These are phyloP conservation scores for Pachydiplax longipennis DNA, from an alignment of 2,888 invertebrate genomes.

Conservation along the genomic window DNA sequence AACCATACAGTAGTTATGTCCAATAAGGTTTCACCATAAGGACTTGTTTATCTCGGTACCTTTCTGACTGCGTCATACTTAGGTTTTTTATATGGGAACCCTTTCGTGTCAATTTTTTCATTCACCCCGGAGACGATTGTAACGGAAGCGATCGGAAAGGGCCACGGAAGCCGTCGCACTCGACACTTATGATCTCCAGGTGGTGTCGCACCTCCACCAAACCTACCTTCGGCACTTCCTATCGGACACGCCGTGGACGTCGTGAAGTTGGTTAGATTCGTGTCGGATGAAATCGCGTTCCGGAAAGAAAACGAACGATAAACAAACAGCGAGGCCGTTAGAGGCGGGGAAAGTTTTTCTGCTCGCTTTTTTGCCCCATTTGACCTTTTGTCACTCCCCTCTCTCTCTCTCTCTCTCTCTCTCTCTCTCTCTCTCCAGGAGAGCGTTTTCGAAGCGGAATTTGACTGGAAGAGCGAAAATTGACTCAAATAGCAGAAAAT, in stretches of 20 bases:
- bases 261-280: neutral
- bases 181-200: too few species aligned
- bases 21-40: too few species aligned
- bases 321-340: neutral
- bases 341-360: neutral
- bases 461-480: neutral
- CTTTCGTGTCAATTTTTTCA: too few species aligned
- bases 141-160: too few species aligned
- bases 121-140: too few species aligned
- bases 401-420: neutral
- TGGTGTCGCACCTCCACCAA: neutral
- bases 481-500: neutral
- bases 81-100: too few species aligned
- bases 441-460: neutral
- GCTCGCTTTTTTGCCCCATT: neutral
- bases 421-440: neutral
- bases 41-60: too few species aligned
- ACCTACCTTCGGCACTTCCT: neutral
- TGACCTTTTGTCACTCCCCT: neutral
- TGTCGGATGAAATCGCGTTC: constrained; percentile 15
- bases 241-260: neutral
- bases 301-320: constrained; percentile 22
- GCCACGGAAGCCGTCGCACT: too few species aligned
- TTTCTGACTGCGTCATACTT: too few species aligned
- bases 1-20: too few species aligned